Conservation (phyloP, 1,140 invertebrate species). For the Megalonaias nervosa region DNA sequence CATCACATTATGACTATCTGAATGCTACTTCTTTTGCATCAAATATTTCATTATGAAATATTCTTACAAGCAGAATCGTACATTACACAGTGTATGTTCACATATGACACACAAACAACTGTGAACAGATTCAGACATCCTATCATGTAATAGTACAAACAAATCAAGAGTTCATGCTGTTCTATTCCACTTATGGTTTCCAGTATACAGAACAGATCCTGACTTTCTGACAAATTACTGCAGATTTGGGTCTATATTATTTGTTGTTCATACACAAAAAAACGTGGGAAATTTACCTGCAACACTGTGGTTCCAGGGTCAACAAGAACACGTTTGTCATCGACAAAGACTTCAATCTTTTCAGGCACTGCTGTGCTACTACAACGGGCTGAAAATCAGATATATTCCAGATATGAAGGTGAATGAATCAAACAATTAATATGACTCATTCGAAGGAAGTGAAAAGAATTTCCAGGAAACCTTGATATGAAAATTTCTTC, state of each 20-base stretch:
- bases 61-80: neutral
- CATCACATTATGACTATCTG: too few relatives aligned
- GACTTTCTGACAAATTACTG: neutral
- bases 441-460: neutral
- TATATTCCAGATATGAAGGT: neutral
- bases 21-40: neutral
- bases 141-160: too few relatives aligned
- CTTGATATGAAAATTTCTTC: neutral
- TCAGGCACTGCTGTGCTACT: constrained; percentile 51
- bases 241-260: neutral
- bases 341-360: constrained; percentile 95
- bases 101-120: too few relatives aligned
- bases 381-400: constrained; percentile 38
- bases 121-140: too few relatives aligned
- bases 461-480: too few relatives aligned
- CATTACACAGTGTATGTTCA: neutral
- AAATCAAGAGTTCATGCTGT: too few relatives aligned
- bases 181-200: neutral
- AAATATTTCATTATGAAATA: neutral
- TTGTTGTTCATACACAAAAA: neutral
- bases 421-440: neutral
- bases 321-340: constrained; percentile 95
- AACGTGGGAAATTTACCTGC: constrained; percentile 79
- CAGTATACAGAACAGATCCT: too few relatives aligned
- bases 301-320: constrained; percentile 97